phyloP scores from a whole-genome alignment of 2,113 vertebrate species.

The Spermophilus dauricus region DNA sequence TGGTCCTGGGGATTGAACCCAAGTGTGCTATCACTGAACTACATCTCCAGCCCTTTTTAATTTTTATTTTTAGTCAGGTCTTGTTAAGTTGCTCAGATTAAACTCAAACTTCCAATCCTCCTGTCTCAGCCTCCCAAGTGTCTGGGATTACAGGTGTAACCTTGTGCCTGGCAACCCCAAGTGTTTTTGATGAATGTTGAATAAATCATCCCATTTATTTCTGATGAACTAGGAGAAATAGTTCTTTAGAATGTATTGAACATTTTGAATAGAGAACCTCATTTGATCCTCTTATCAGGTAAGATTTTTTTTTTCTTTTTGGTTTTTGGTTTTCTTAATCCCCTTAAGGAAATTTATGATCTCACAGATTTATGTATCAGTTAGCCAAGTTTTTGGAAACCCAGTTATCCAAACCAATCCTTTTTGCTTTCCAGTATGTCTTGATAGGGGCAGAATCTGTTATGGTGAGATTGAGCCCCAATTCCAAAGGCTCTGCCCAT shows the following conservation, averaged over 20 bases:
- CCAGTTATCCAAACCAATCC: not conserved
- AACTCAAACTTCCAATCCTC: too few relatives aligned
- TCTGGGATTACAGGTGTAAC: too few relatives aligned
- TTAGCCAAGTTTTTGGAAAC: constrained; percentile 10
- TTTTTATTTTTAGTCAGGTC: too few relatives aligned
- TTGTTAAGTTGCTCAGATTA: too few relatives aligned
- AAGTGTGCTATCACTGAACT: too few relatives aligned
- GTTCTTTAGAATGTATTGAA: constrained; percentile 14
- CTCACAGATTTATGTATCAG: not conserved
- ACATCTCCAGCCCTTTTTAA: too few relatives aligned
- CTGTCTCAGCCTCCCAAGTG: too few relatives aligned
- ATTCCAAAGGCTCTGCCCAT: not conserved
- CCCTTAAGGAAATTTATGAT: constrained; percentile 59
- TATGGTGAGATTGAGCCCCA: not conserved
- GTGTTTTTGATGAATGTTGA: not conserved
- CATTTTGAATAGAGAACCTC: constrained; percentile 57
- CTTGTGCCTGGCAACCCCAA: too few relatives aligned
- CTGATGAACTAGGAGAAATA: constrained; percentile 14
- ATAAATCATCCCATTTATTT: not conserved
- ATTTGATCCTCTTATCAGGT: constrained; percentile 60
- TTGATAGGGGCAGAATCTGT: not conserved
- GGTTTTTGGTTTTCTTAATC: constrained; percentile 15
- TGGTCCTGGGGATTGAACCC: too few relatives aligned
- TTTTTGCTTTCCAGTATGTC: not conserved
- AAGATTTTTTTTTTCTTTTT: not conserved